Evolutionary conservation across 2,888 invertebrate species (phyloP), one percentile per base, ranked within the genome.

Genomic region (Stomorhina lunata): DNA sequence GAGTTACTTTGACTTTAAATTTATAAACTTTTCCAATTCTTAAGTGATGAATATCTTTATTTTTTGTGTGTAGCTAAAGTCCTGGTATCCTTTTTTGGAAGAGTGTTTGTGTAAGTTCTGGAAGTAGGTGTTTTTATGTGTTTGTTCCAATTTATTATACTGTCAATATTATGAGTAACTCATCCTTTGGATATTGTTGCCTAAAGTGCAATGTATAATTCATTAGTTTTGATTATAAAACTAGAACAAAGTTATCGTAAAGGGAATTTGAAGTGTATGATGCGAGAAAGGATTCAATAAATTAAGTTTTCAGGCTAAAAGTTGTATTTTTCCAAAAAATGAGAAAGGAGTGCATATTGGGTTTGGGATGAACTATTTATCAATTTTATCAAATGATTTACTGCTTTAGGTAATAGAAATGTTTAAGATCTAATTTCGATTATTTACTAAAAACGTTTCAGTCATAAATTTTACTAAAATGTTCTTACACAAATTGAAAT

Each of bases 1-100:
- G 17, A 37, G 37, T 34, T 32, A 55, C 37, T 66, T 45, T 37
- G 57, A 57, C 37, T 68, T 59, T 68, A 68, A 71, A 78, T 78
- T 78, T 71, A 57, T 71, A 78, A 65, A 78, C 63, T 78, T 78
- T 78, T 55, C 43, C 69, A 78, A 61, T 78, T 61, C 45, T 53
- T 53, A n/a, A 29, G 55, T 78, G 63, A 71, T 57, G 71, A 57
- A 71, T 55, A 27, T 45, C 20, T 78, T 34, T 68, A n/a, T n/a
- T n/a, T n/a, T n/a, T n/a, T n/a, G n/a, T n/a, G n/a, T n/a, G n/a
- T n/a, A n/a, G n/a, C n/a, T n/a, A n/a, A n/a, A n/a, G n/a, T n/a
- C n/a, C n/a, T n/a, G n/a, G n/a, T n/a, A n/a, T n/a, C n/a, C n/a
- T n/a, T n/a, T n/a, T 40, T 2, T 34, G n/a, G 0, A 20, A 32